Base-by-base conservation (phyloP, 1,140 invertebrate species). In the Frieseomelitta varia region DNA sequence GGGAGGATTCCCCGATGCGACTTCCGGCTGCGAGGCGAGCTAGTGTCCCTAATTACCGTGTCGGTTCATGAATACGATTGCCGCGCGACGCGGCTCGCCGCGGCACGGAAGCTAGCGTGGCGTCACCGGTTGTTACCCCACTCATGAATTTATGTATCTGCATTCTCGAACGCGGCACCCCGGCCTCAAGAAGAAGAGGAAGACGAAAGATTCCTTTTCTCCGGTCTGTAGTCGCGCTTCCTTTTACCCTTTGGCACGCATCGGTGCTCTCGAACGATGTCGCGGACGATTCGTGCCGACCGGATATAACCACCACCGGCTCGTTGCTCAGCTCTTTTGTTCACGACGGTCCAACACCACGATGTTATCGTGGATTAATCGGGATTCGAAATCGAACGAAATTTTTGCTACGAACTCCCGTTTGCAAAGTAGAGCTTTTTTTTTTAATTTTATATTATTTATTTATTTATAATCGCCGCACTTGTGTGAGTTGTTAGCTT, bases 101-200 rank as follows among this genome's bases (percentile, higher is more conserved):
- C 83, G 73, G 93, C 93, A 94, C 93, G 94, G 93, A 94, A 94
- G 92, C 92, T 95, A 95, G 93, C 94, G 93, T 95, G 94, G 93
- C 94, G 94, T 95, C 94, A 94, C 94, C 94, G 92, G 92, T 93
- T 94, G 93, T 94, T 95, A 94, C 93, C 91, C 69, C 88, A 93
- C 94, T 95, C 94, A 95, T 95, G 94, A 95, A 95, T 95, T 95
- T 95, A 95, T 95, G 93, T 93, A 95, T 95, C 93, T 95, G 92
- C 94, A 94, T 95, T 94, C 93, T 90, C 91, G 88, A 94, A 92
- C 91, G 92, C 92, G 81, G 88, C 89, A 90, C 88, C 89, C 88
- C 67, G 88, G 74, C n/a, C n/a, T 61, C 24, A 61, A 83, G 81
- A 89, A 84, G 88, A 85, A 53, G 77, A 79, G 34, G 61, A 79